A percentile compares a stretch with the other conserved stretches of the same genome.
These are phyloP conservation scores for Gallinago media DNA, from an alignment of 2,113 vertebrate genomes.

Conservation along the genomic window DNA sequence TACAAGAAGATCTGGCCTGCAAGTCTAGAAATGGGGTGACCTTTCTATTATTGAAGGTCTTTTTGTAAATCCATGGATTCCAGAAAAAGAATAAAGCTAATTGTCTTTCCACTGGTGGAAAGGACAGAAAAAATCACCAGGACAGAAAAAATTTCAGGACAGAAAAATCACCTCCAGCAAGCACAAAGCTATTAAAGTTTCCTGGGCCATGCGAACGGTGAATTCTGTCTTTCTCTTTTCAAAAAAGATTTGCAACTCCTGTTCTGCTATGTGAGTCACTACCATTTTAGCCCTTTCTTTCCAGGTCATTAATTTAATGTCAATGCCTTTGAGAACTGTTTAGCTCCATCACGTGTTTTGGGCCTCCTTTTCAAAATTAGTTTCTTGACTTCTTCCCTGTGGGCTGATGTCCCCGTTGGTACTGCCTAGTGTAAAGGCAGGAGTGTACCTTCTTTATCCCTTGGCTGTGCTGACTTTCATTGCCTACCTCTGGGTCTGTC, in stretches of 20 bases:
- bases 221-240: neutral
- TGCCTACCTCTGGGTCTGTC: neutral
- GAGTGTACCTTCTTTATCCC: neutral
- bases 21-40: conserved; percentile 9
- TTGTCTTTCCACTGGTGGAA: conserved; percentile 1
- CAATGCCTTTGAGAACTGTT: neutral
- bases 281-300: conserved; percentile 18
- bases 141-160: conserved; percentile 33
- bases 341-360: neutral
- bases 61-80: neutral
- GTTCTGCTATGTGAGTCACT: neutral
- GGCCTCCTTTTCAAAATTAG: neutral
- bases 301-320: conserved; percentile 31
- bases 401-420: neutral
- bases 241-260: neutral
- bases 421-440: neutral
- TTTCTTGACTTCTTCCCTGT: neutral
- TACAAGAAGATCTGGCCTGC: neutral
- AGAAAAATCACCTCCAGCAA: conserved; percentile 39
- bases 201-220: neutral
- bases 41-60: conserved; percentile 14
- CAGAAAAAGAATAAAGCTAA: neutral
- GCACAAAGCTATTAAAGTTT: conserved; percentile 17
- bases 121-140: neutral
- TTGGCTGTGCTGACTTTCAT: neutral